These are phyloP conservation scores for Hiodon alosoides DNA, from an alignment of 2,113 vertebrate species.

Conservation along the genomic window DNA sequence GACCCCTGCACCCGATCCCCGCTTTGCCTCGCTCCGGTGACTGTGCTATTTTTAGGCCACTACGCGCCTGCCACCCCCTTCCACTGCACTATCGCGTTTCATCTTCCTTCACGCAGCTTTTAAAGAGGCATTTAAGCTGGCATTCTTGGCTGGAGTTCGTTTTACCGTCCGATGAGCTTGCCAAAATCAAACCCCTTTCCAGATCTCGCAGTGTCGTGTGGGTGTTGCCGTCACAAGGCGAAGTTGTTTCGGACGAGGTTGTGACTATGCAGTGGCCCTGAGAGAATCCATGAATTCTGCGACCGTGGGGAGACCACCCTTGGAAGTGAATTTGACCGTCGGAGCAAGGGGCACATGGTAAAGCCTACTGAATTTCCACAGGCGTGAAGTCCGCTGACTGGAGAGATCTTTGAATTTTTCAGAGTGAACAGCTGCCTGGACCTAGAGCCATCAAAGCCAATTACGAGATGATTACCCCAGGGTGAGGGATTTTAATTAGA, in stretches of 20 bases:
- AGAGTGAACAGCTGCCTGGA: constrained; percentile 18
- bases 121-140: constrained; percentile 43
- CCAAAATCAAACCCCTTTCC: background rate
- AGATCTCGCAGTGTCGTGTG: no score
- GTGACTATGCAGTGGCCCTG: no score
- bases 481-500: constrained; percentile 18
- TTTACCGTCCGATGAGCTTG: background rate
- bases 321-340: no score
- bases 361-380: constrained; percentile 17
- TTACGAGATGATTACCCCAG: background rate
- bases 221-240: no score
- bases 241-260: no score
- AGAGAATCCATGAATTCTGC: no score
- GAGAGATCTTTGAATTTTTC: constrained; percentile 26
- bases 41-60: constrained; percentile 60
- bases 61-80: constrained; percentile 34
- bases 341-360: background rate
- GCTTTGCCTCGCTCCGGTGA: constrained; percentile 53
- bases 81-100: constrained; percentile 49
- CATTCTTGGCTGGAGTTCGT: constrained; percentile 14
- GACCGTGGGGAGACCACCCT: no score
- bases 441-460: background rate
- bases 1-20: constrained; percentile 43
- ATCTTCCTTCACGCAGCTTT: constrained; percentile 51
- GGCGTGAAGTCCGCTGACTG: constrained; percentile 23